These are phyloP conservation scores for Leptoclinus maculatus DNA, from an alignment of 2,797 vertebrate genomes.

Conservation along the genomic window DNA sequence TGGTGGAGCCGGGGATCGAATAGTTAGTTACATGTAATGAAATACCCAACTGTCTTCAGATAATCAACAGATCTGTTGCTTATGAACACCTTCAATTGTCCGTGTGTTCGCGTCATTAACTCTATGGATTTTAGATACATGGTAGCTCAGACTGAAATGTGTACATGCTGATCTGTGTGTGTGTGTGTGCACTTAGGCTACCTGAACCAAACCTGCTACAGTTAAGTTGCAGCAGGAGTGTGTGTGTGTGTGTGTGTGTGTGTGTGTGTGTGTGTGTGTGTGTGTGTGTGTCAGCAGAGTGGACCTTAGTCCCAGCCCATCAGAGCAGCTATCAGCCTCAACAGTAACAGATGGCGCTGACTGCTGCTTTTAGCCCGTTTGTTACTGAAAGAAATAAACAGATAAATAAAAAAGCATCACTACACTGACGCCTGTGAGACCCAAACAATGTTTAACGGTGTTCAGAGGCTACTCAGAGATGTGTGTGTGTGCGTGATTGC, in stretches of 20 bases:
- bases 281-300: slow-evolving; percentile 37
- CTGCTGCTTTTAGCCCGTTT: slow-evolving; percentile 39
- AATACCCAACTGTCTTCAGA: not conserved
- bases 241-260: slow-evolving; percentile 13
- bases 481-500: slow-evolving; percentile 1
- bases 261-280: not conserved
- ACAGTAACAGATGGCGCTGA: slow-evolving; percentile 61
- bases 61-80: not conserved
- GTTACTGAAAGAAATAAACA: slow-evolving; percentile 58
- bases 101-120: not conserved
- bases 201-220: not conserved
- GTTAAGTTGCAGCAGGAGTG: not conserved
- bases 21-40: not conserved
- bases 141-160: not conserved
- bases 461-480: slow-evolving; percentile 36
- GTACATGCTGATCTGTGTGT: not conserved
- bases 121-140: not conserved
- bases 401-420: slow-evolving; percentile 45
- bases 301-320: slow-evolving; percentile 49
- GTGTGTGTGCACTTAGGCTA: not conserved
- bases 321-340: slow-evolving; percentile 50
- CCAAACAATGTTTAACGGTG: slow-evolving; percentile 51
- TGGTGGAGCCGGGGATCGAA: not conserved
- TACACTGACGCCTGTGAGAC: slow-evolving; percentile 37
- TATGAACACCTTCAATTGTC: not conserved